phyloP scores from a whole-genome alignment of 2,888 invertebrate genomes.

The Drosophila pseudotakahashii region DNA sequence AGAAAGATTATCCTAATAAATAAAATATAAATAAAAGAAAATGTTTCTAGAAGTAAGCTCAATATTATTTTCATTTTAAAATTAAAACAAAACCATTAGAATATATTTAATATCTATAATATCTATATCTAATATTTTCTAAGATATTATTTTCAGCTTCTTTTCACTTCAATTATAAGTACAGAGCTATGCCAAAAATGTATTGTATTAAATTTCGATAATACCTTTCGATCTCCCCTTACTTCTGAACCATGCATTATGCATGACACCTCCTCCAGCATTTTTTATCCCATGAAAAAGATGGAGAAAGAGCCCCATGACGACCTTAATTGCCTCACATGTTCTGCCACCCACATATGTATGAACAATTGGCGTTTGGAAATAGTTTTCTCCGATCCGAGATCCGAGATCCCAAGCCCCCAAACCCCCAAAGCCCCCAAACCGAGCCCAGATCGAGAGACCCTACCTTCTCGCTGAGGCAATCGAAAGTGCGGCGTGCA shows the following conservation, averaged over 20 bases:
- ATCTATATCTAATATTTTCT: too few relatives aligned
- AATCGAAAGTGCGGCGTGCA: constrained; percentile 57
- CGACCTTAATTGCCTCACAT: constrained; percentile 65
- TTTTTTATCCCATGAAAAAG: constrained; percentile 23
- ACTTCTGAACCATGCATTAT: constrained; percentile 29
- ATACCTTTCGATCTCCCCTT: background rate
- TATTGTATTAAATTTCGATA: background rate
- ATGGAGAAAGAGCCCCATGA: constrained; percentile 40
- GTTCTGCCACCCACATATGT: constrained; percentile 59
- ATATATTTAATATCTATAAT: too few relatives aligned
- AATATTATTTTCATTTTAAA: too few relatives aligned
- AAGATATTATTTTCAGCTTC: too few relatives aligned
- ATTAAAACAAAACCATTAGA: too few relatives aligned
- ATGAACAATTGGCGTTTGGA: constrained; percentile 40
- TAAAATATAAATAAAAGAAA: too few relatives aligned
- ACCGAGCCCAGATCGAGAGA: constrained; percentile 40
- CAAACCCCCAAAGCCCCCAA: constrained; percentile 1
- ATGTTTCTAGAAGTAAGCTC: too few relatives aligned
- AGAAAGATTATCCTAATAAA: too few relatives aligned
- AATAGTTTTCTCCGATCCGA: constrained; percentile 61
- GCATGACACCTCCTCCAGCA: constrained; percentile 27
- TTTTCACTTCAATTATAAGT: too few relatives aligned
- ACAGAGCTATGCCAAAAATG: background rate
- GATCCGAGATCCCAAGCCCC: constrained; percentile 1
- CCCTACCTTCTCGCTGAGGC: constrained; percentile 29